Evolutionary conservation across 2,888 invertebrate species (phyloP), one percentile per base, ranked within the genome.

Genomic region (Bellardia pandia): DNA sequence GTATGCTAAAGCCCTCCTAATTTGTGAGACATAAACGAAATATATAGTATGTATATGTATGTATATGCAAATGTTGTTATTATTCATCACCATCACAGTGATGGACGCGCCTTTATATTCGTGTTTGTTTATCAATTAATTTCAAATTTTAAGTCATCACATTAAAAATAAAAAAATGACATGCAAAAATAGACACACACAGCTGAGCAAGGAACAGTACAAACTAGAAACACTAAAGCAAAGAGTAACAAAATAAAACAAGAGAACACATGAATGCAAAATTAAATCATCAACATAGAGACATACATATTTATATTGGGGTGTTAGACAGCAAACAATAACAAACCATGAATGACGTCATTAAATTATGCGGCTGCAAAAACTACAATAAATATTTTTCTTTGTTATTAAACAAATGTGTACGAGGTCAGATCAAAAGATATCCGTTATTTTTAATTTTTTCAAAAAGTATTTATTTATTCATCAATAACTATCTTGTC

Each of bases 71-170:
- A 30, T 16, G 23, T 77, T 66, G 42, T 45, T 64, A 53, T 64
- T 56, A 64, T 64, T 66, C 40, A 53, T 64, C 62, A 72, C n/a
- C 60, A 71, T 62, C 40, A 62, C 58, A 69, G 48, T 58, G 56
- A 69, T 68, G n/a, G 58, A 60, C 78, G 14, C 48, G 14, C 51
- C 62, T 66, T 16, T 64, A 51, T 51, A 16, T 64, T 76, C 51
- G 40, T 58, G 68, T 58, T 79, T 79, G 69, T 77, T 83, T 64
- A 77, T 72, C 72, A 84, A 78, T 78, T 78, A 66, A 84, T 78
- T 78, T 78, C 40, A 60, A 77, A 84, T 83, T 84, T 72, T 64
- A 78, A 66, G 78, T 58, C 77, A 80, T 72, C 40, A 48, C 42
- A 53, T 40, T 42, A 51, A 72, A 80, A 71, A 72, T 72, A 71